phyloP scores from a whole-genome alignment of 2,797 vertebrate species.

The Tinamus major region DNA sequence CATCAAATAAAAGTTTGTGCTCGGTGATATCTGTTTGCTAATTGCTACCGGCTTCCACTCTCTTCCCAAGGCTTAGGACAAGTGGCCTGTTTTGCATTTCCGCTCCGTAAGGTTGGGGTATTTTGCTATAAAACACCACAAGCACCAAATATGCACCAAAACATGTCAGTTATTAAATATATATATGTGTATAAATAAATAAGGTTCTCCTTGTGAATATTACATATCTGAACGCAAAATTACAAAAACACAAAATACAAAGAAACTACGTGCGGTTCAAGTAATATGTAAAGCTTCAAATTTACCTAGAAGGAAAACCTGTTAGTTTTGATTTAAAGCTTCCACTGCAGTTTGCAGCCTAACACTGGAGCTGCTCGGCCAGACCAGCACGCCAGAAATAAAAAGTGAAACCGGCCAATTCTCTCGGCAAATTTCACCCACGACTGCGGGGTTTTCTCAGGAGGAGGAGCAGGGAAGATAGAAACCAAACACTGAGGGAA shows the following conservation, averaged over 20 bases:
- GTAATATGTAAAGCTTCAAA: background rate
- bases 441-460: background rate
- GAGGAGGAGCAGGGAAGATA: background rate
- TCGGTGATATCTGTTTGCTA: background rate
- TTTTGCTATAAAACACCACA: background rate
- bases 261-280: background rate
- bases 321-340: background rate
- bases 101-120: background rate
- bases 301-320: background rate
- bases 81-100: background rate
- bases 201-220: background rate
- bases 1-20: background rate
- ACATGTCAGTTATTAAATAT: background rate
- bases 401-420: slow-evolving; percentile 13
- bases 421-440: background rate
- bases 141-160: background rate
- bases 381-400: background rate
- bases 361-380: background rate
- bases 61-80: accelerated
- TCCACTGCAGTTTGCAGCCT: background rate
- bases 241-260: too few species aligned
- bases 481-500: too few species aligned
- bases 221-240: background rate
- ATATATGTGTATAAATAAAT: background rate
- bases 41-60: background rate